Conservation (phyloP, 2,797 vertebrate genomes). For the Psittacula echo region DNA sequence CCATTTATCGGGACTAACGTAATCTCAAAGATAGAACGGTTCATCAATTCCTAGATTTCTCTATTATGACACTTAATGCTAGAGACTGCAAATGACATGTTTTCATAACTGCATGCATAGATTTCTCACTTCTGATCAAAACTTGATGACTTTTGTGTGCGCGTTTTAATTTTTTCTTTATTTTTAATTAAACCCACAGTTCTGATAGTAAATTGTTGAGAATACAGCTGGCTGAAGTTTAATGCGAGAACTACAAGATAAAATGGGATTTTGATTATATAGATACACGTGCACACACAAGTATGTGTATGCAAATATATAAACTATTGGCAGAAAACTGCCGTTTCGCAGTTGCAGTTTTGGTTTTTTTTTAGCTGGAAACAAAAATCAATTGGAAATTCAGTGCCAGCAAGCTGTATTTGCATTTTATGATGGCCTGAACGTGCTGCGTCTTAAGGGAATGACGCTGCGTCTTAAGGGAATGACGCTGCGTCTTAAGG, state of each 20-base stretch:
- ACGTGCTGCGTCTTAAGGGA: not conserved
- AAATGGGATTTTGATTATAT: not conserved
- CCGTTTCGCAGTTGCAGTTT: not conserved
- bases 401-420: not conserved
- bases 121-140: not conserved
- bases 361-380: not conserved
- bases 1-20: slow-evolving; percentile 3
- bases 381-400: not conserved
- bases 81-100: not conserved
- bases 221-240: not conserved
- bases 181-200: not conserved
- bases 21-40: slow-evolving; percentile 1
- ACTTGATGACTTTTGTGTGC: not conserved
- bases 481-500: no score
- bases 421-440: not conserved
- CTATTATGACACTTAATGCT: not conserved
- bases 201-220: not conserved
- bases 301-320: not conserved
- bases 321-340: not conserved
- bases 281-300: not conserved
- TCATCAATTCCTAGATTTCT: slow-evolving; percentile 30
- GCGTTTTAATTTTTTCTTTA: not conserved
- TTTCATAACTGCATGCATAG: not conserved
- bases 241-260: not conserved
- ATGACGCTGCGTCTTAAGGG: no score